Percentiles rank a stretch among this genome's conserved stretches.
These are phyloP conservation scores for Drosophila testacea DNA, from an alignment of 2,888 invertebrate species.

Conservation along the genomic window DNA sequence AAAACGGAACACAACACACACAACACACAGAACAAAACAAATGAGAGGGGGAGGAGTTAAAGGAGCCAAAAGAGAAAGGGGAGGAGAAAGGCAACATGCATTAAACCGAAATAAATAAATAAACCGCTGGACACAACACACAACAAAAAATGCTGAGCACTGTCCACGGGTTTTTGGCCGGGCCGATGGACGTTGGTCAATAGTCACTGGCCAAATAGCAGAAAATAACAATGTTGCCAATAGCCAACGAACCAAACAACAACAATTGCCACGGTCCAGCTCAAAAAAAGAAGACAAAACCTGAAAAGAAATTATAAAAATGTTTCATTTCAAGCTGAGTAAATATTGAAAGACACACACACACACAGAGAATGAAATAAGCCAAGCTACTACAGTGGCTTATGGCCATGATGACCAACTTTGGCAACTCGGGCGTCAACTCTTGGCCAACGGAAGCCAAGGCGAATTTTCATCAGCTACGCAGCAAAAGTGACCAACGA, in stretches of 20 bases:
- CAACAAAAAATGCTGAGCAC: slow-evolving; percentile 40
- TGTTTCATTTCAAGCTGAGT: slow-evolving; percentile 72
- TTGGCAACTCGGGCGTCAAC: slow-evolving; percentile 28
- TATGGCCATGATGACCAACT: slow-evolving; percentile 46
- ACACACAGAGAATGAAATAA: slow-evolving; percentile 1
- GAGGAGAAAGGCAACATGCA: slow-evolving; percentile 54
- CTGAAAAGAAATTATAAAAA: slow-evolving; percentile 74
- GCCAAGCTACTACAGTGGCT: slow-evolving; percentile 29
- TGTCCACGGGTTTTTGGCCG: slow-evolving; percentile 25
- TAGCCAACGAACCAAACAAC: slow-evolving; percentile 77
- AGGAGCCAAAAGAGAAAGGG: neutral
- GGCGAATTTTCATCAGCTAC: slow-evolving; percentile 73
- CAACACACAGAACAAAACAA: neutral
- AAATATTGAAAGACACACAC: slow-evolving; percentile 61
- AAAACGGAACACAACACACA: slow-evolving; percentile 52
- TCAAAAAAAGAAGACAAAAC: slow-evolving; percentile 19
- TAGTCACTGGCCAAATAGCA: slow-evolving; percentile 78
- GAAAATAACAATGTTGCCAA: slow-evolving; percentile 80
- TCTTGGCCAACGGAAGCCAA: slow-evolving; percentile 71
- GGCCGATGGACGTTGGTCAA: slow-evolving; percentile 56
- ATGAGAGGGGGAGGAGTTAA: neutral
- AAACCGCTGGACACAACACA: slow-evolving; percentile 51
- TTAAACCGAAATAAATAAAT: slow-evolving; percentile 80
- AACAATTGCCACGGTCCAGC: slow-evolving; percentile 42
- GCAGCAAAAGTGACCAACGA: slow-evolving; percentile 57